Percentiles rank a stretch among this genome's conserved stretches.
Conservation (phyloP, 2,113 vertebrate species). For the Thalassarche chlororhynchos region DNA sequence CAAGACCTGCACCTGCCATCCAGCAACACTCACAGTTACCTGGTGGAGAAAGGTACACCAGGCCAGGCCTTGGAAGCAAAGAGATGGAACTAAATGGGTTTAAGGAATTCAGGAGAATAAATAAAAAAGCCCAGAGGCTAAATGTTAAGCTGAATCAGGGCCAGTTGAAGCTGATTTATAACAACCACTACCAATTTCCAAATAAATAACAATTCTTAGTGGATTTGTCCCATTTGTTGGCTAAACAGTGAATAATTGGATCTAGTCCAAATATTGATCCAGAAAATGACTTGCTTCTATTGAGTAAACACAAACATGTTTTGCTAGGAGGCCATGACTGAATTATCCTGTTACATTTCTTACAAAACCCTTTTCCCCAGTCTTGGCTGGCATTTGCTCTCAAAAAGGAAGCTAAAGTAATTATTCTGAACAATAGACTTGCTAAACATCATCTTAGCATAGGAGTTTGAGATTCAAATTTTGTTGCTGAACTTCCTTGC, state of each 20-base stretch:
- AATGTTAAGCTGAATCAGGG: neutral
- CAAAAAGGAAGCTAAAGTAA: neutral
- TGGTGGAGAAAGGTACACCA: neutral
- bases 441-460: neutral
- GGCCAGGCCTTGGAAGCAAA: neutral
- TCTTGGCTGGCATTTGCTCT: neutral
- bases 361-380: neutral
- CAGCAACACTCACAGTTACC: neutral
- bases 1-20: neutral
- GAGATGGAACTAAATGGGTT: neutral
- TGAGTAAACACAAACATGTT: neutral
- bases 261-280: neutral
- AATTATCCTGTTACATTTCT: neutral
- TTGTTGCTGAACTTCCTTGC: neutral
- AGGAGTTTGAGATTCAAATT: neutral
- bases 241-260: neutral
- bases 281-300: neutral
- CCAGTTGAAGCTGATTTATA: neutral
- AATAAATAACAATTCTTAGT: neutral
- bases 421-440: neutral
- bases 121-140: neutral
- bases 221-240: neutral
- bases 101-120: neutral
- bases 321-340: neutral
- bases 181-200: neutral